Evolutionary conservation across 2,888 invertebrate genomes (phyloP).

Genomic region (Escarpia spicata): DNA sequence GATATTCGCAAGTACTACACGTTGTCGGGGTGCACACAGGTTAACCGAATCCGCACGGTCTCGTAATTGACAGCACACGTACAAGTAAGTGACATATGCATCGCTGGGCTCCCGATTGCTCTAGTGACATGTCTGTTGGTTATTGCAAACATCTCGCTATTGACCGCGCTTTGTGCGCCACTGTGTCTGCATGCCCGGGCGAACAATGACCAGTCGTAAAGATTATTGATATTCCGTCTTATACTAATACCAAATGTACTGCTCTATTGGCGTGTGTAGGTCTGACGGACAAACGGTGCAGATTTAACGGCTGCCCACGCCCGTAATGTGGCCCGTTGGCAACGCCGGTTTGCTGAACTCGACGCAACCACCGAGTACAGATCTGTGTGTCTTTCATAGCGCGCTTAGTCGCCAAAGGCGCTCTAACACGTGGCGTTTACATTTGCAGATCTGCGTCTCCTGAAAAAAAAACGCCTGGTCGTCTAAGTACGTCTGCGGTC

Average conservation of each 20-base stretch:
- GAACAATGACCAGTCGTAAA: not conserved
- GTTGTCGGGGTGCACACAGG: no score
- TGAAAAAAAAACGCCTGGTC: not conserved
- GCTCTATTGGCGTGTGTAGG: not conserved
- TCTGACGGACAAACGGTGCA: not conserved
- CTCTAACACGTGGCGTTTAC: not conserved
- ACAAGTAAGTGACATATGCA: no score
- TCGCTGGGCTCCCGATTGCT: no score
- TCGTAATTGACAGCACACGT: no score
- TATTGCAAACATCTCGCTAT: not conserved
- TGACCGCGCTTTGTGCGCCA: not conserved
- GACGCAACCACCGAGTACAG: not conserved
- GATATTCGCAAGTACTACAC: no score
- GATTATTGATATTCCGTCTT: slow-evolving; percentile 13
- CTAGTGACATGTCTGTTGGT: not conserved
- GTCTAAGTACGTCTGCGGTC: not conserved
- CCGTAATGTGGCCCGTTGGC: not conserved
- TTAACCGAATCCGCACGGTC: no score
- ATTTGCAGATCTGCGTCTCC: not conserved
- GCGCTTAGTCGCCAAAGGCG: not conserved
- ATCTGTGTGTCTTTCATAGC: not conserved
- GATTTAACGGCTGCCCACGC: not conserved
- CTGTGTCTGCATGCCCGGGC: not conserved
- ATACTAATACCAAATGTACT: not conserved
- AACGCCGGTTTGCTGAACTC: not conserved